Conservation (phyloP, 2,113 vertebrate genomes). For the Sander lucioperca region DNA sequence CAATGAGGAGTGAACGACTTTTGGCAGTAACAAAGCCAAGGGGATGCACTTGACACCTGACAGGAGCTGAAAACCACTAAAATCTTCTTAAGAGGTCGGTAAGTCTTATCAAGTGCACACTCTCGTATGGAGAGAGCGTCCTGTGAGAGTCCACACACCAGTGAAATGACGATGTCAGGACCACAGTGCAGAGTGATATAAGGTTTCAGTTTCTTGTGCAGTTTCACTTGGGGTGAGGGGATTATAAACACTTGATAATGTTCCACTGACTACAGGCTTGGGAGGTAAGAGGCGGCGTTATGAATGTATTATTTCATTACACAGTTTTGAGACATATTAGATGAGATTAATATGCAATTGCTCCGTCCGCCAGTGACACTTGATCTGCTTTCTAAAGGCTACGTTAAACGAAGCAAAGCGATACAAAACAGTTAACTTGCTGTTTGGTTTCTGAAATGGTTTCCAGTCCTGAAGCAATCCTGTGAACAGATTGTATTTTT, state of each 20-base stretch:
- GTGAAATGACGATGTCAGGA: slow-evolving; percentile 62
- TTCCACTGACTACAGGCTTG: slow-evolving; percentile 44
- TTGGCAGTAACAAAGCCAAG: slow-evolving; percentile 51
- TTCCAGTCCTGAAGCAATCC: slow-evolving; percentile 76
- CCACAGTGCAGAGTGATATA: slow-evolving; percentile 50
- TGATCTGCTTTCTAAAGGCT: slow-evolving; percentile 69
- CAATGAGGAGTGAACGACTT: slow-evolving; percentile 22
- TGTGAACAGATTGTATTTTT: slow-evolving; percentile 77
- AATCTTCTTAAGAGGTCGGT: slow-evolving; percentile 62
- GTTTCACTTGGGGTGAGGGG: slow-evolving; percentile 51
- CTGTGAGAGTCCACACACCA: slow-evolving; percentile 13
- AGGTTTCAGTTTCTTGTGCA: slow-evolving; percentile 52
- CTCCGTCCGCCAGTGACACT: slow-evolving; percentile 56
- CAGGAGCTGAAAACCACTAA: slow-evolving; percentile 59
- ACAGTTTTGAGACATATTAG: slow-evolving; percentile 66
- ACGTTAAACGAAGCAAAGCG: slow-evolving; percentile 62
- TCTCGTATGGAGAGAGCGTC: slow-evolving; percentile 45
- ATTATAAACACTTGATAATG: slow-evolving; percentile 52
- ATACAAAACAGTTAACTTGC: slow-evolving; percentile 73
- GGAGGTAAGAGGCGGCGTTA: slow-evolving; percentile 33
- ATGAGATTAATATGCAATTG: slow-evolving; percentile 75
- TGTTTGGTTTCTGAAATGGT: slow-evolving; percentile 78
- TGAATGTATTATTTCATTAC: slow-evolving; percentile 70
- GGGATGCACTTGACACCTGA: slow-evolving; percentile 73
- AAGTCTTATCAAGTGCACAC: slow-evolving; percentile 70